phyloP scores from a whole-genome alignment of 1,140 invertebrate genomes.

The Pinna nobilis region DNA sequence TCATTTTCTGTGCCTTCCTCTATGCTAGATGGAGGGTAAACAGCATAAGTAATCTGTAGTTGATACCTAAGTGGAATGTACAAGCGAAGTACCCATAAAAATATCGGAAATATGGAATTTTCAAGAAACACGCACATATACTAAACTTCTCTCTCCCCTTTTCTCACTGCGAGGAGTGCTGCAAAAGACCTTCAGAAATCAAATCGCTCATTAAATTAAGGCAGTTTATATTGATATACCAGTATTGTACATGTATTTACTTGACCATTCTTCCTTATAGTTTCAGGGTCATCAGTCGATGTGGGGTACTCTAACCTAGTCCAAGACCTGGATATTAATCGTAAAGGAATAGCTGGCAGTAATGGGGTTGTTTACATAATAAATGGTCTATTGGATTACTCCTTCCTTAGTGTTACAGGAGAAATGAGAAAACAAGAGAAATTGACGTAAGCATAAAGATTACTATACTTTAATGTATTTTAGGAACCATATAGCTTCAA shows the following conservation, averaged over 20 bases:
- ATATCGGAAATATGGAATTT: no score
- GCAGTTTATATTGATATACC: neutral
- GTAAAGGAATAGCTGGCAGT: conserved; percentile 57
- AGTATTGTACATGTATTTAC: no score
- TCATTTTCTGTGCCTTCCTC: no score
- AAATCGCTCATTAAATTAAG: neutral
- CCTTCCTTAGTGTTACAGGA: conserved; percentile 52
- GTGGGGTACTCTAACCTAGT: conserved; percentile 57
- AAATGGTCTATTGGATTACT: conserved; percentile 65
- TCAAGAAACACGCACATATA: no score
- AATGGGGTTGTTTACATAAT: conserved; percentile 69
- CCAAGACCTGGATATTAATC: conserved; percentile 54
- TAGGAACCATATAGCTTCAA: no score
- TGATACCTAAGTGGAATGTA: no score
- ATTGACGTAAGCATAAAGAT: conserved; percentile 2
- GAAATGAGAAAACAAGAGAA: conserved; percentile 34
- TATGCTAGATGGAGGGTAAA: no score
- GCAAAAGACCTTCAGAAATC: neutral
- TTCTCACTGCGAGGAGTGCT: neutral
- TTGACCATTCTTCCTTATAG: conserved; percentile 5
- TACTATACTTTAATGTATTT: no score
- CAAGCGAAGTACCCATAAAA: no score
- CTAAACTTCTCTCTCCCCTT: no score
- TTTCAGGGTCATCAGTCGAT: conserved; percentile 47
- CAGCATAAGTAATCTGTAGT: no score